These are phyloP conservation scores for Xiphophorus maculatus DNA, from an alignment of 2,113 vertebrate species.

Conservation along the genomic window DNA sequence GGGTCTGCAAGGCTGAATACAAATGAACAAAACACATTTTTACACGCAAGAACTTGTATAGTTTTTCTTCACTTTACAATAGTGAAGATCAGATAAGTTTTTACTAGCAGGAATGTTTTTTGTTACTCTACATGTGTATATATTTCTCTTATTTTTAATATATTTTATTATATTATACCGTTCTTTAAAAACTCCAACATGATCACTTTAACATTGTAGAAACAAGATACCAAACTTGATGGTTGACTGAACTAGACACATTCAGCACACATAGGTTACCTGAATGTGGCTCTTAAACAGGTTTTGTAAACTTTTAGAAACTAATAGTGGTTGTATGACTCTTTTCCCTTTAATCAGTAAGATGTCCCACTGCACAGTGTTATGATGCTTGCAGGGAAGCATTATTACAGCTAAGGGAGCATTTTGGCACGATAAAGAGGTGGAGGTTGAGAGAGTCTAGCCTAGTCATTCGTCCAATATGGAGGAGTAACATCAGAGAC, in stretches of 20 bases:
- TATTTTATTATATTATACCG: too few relatives aligned
- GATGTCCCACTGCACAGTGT: constrained; percentile 41
- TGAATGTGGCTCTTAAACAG: too few relatives aligned
- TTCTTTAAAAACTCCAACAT: background rate
- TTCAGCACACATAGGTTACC: background rate
- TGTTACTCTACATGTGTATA: too few relatives aligned
- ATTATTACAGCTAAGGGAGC: constrained; percentile 71
- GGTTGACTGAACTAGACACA: background rate
- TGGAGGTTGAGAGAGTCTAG: constrained; percentile 67
- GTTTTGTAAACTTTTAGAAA: background rate
- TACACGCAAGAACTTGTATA: too few relatives aligned
- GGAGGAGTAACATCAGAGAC: constrained; percentile 76
- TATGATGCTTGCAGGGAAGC: constrained; percentile 59
- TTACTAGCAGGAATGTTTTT: too few relatives aligned
- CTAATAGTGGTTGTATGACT: constrained; percentile 15
- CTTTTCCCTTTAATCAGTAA: constrained; percentile 59
- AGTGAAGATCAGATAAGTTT: too few relatives aligned
- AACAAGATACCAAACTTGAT: background rate
- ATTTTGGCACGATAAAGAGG: constrained; percentile 61
- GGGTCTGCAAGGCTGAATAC: too few relatives aligned
- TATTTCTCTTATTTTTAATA: too few relatives aligned
- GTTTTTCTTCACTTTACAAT: too few relatives aligned
- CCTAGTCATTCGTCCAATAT: constrained; percentile 76
- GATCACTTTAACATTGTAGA: background rate
- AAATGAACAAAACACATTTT: too few relatives aligned